Base-by-base conservation (phyloP, 1,140 invertebrate species). In the Scylla paramamosain region DNA sequence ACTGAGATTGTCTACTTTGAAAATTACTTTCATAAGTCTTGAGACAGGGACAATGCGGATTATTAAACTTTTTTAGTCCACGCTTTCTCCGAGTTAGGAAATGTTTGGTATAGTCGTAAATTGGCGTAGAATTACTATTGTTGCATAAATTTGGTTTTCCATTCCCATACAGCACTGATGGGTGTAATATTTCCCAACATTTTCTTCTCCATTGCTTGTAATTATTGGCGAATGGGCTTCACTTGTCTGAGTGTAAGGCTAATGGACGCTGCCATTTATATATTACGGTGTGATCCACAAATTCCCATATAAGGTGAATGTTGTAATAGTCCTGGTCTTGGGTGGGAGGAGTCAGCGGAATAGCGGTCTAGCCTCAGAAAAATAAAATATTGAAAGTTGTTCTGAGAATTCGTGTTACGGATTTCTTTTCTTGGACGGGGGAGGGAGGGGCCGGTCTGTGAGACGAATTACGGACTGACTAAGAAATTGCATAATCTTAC, bases 1-100 rank as follows among this genome's bases (percentile, higher is more conserved):
- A 93, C 82, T 86, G 92, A 48, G 82, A 93, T 93, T 93, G 92
- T 93, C 92, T 93, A 93, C 92, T 93, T 93, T 93, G 92, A 93
- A 93, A 93, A 93, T 93, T 93, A 93, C 91, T 92, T 82, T 82
- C 91, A 84, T 92, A 82, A 92, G 3, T 92, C 91, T 83, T 92
- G 67, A 92, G 52, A 32, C 91, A 83, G 91, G n/a, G 91, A 84
- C 92, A 93, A 93, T 93, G 92, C 45, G 92, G 82, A 93, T 93
- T 86, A 93, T 84, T 92, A 92, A 92, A 92, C 92, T 93, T 86
- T 88, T 46, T 29, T 32, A 16, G 45, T 52, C 45, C 45, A 29
- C 28, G 32, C 45, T 46, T 52, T 91, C 52, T 48, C 89, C 28
- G 52, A 91, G 89, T 91, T 91, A 25, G 89, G 10, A 16, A 29